phyloP scores from a whole-genome alignment of 2,888 invertebrate species.

The Stenodera caucasica region DNA sequence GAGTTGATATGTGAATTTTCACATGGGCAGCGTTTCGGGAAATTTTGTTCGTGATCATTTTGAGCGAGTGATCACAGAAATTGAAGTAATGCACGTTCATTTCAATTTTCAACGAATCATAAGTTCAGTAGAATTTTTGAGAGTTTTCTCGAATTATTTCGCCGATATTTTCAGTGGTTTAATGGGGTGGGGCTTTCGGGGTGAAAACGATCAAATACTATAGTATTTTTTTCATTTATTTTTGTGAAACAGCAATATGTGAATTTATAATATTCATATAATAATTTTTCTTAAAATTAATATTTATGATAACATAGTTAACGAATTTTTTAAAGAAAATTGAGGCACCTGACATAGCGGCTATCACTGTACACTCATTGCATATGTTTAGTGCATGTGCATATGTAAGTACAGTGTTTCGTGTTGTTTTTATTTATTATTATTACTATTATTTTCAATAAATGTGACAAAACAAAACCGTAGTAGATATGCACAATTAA shows the following conservation, averaged over 20 bases:
- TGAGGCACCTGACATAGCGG: conserved; percentile 55
- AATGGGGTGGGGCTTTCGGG: too few species aligned
- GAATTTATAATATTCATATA: conserved; percentile 54
- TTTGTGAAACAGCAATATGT: conserved; percentile 56
- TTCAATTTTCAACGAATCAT: too few species aligned
- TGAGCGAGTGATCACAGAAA: too few species aligned
- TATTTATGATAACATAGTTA: conserved; percentile 49
- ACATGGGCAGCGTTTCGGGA: too few species aligned
- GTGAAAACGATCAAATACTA: conserved; percentile 2
- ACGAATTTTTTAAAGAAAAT: conserved; percentile 51
- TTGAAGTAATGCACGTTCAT: too few species aligned
- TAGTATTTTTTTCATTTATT: conserved; percentile 49
- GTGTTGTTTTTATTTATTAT: too few species aligned
- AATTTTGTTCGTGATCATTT: too few species aligned
- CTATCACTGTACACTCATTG: conserved; percentile 52
- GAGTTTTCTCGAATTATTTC: too few species aligned
- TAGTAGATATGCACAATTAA: conserved; percentile 38
- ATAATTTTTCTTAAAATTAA: conserved; percentile 54
- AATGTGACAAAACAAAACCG: conserved; percentile 32
- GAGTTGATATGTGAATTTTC: too few species aligned
- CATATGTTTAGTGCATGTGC: conserved; percentile 42
- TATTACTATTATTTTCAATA: too few species aligned
- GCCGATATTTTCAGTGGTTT: too few species aligned
- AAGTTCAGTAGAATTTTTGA: too few species aligned
- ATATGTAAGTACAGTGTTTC: conserved; percentile 45